Percentiles rank a stretch among this genome's conserved stretches.
Evolutionary conservation across 2,797 vertebrate species (phyloP).

Genomic region (Cottoperca gobio): DNA sequence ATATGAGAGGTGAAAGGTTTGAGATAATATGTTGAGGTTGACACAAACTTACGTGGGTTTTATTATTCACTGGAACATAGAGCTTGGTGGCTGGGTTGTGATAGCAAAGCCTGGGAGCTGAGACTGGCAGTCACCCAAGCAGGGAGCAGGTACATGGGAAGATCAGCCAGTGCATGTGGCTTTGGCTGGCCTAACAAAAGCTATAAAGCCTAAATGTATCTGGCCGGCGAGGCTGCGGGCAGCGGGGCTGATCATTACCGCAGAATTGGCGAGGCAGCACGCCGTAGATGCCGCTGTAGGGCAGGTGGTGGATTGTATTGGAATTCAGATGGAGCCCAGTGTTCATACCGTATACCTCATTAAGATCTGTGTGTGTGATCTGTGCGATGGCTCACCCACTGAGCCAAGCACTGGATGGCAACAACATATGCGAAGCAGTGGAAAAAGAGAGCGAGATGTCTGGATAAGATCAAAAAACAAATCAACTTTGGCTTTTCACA

Average conservation of each 20-base stretch:
- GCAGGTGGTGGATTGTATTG: slow-evolving; percentile 27
- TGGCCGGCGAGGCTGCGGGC: slow-evolving; percentile 25
- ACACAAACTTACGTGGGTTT: neutral
- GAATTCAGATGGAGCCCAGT: slow-evolving; percentile 30
- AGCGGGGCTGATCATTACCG: slow-evolving; percentile 39
- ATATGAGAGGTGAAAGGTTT: slow-evolving; percentile 7
- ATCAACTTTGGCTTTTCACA: slow-evolving; percentile 27
- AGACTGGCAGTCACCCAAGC: slow-evolving; percentile 53
- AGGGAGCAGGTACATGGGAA: slow-evolving; percentile 49
- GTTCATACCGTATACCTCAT: slow-evolving; percentile 59
- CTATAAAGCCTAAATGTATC: slow-evolving; percentile 47
- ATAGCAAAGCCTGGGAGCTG: slow-evolving; percentile 31
- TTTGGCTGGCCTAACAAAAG: slow-evolving; percentile 37
- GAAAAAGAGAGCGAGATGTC: slow-evolving; percentile 14
- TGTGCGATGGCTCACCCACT: slow-evolving; percentile 3
- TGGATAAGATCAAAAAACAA: slow-evolving; percentile 12
- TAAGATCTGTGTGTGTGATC: slow-evolving; percentile 54
- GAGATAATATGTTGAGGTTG: slow-evolving; percentile 2
- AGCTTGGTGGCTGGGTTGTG: slow-evolving; percentile 2
- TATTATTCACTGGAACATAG: slow-evolving; percentile 2
- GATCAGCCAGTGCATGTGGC: slow-evolving; percentile 32
- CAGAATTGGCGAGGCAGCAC: slow-evolving; percentile 25
- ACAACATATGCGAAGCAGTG: neutral
- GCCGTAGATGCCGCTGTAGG: slow-evolving; percentile 13
- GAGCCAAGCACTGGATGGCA: slow-evolving; percentile 17